These are phyloP conservation scores for Netelia inedita DNA, from an alignment of 2,888 invertebrate species.

Conservation along the genomic window DNA sequence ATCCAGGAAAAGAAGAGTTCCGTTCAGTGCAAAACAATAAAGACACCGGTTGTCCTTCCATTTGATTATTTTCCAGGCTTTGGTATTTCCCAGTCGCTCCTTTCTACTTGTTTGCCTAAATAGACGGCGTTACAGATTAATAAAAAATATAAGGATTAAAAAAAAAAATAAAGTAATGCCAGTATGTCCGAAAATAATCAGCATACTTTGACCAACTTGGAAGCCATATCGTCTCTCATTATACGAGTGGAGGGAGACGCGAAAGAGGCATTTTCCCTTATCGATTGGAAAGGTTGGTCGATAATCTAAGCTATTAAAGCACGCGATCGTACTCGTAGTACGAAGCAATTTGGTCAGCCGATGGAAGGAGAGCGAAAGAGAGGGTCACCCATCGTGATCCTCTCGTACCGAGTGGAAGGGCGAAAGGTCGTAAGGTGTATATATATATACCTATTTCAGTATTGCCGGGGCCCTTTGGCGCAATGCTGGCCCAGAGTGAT, in stretches of 20 bases:
- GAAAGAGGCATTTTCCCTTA: neutral
- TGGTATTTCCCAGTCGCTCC: too few species aligned
- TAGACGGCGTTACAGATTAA: too few species aligned
- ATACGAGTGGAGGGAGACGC: neutral
- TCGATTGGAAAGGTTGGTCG: neutral
- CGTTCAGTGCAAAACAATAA: too few species aligned
- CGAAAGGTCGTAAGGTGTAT: constrained; percentile 64
- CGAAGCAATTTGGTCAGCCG: constrained; percentile 6
- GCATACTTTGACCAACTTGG: neutral
- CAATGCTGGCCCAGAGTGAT: constrained; percentile 68
- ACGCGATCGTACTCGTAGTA: neutral
- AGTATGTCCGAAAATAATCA: too few species aligned
- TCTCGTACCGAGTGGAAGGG: constrained; percentile 50
- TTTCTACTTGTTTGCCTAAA: too few species aligned
- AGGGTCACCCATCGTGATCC: constrained; percentile 49
- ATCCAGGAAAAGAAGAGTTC: too few species aligned
- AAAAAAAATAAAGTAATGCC: too few species aligned
- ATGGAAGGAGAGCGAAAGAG: constrained; percentile 7
- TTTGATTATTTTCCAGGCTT: too few species aligned
- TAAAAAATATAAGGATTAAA: too few species aligned
- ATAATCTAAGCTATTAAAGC: neutral
- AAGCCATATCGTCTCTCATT: neutral
- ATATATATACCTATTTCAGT: constrained; percentile 31
- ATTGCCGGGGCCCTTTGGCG: constrained; percentile 66
- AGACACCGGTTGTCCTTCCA: too few species aligned